These are phyloP conservation scores for Myiothlypis chrysogaster DNA, from an alignment of 2,797 vertebrate species.

Conservation along the genomic window DNA sequence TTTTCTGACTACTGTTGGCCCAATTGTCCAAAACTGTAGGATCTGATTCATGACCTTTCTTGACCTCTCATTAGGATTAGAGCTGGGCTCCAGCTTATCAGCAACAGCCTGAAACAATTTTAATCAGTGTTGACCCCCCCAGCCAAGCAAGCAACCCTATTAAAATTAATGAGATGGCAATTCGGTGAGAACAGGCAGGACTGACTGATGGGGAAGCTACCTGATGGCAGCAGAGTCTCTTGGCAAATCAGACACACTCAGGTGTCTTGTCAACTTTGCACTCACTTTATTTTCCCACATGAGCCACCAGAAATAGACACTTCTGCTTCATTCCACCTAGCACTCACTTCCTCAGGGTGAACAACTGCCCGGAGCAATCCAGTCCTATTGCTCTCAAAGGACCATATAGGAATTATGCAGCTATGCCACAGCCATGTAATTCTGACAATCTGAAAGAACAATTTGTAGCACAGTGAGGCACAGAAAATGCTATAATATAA, in stretches of 20 bases:
- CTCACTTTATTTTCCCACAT: slow-evolving; percentile 22
- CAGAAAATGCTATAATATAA: background rate
- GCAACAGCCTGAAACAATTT: slow-evolving; percentile 24
- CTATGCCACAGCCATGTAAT: background rate
- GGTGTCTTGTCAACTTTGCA: slow-evolving; percentile 35
- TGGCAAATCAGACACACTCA: slow-evolving; percentile 14
- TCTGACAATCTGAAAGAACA: background rate
- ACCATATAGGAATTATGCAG: background rate
- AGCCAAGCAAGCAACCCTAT: background rate
- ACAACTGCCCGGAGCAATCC: background rate
- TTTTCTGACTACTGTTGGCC: background rate
- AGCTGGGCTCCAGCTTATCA: slow-evolving; percentile 15
- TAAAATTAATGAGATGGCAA: slow-evolving; percentile 53
- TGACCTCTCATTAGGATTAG: slow-evolving; percentile 38
- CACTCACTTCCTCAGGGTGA: slow-evolving; percentile 44
- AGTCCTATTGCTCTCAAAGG: background rate
- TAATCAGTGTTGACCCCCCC: slow-evolving; percentile 28
- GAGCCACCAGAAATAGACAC: slow-evolving; percentile 15
- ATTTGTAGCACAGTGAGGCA: background rate
- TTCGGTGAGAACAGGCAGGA: background rate
- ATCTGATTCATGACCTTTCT: background rate
- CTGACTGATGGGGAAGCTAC: slow-evolving; percentile 25
- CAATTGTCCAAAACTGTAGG: background rate
- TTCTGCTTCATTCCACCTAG: slow-evolving; percentile 36
- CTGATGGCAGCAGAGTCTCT: slow-evolving; percentile 17